Evolutionary conservation across 2,888 invertebrate genomes (phyloP), one percentile per base, ranked within the genome.

Genomic region (Miltochrista miniata): DNA sequence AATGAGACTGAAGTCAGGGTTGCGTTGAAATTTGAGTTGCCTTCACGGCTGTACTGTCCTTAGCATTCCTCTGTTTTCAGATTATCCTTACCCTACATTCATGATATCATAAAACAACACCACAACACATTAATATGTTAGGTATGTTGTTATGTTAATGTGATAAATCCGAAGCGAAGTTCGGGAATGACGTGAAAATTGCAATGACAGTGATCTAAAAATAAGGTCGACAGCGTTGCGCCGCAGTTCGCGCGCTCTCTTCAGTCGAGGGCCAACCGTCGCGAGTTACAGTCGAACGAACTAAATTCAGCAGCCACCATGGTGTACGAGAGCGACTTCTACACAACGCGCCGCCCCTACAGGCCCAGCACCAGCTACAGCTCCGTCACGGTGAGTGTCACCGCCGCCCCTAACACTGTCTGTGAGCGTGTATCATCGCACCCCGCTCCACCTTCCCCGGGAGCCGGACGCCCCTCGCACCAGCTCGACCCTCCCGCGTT

Each of bases 271-370:
- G 79, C 76, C 75, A 76, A 84, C 81, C 90, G 89, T 81, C 89
- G 87, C 89, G 87, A 86, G 85, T 82, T 83, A 79, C 82, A 87
- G 83, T 80, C 90, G 87, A 87, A 86, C 85, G 86, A 87, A 64
- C 64, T 62, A 69, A 71, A 70, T 70, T 75, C 82, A 84, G 77
- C 85, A 88, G 82, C 84, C 90, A 97, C 84, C 90, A 97, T 97
- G 97, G 97, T 97, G 92, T 97, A 97, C 95, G 96, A 96, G 93
- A 96, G 96, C 93, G 97, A 97, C 93, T 97, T 96, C 92, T 96
- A 96, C 92, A 96, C 97, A 80, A 96, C 96, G 89, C 95, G 97
- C 92, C 95, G 97, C 92, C 95, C 96, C 68, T 93, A 95, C 87
- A 92, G 96, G 90, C 95, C 94, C 61, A 94, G 95, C 79, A 95